Base-by-base conservation (phyloP, 1,140 invertebrate species). In the Streblospio benedicti region DNA sequence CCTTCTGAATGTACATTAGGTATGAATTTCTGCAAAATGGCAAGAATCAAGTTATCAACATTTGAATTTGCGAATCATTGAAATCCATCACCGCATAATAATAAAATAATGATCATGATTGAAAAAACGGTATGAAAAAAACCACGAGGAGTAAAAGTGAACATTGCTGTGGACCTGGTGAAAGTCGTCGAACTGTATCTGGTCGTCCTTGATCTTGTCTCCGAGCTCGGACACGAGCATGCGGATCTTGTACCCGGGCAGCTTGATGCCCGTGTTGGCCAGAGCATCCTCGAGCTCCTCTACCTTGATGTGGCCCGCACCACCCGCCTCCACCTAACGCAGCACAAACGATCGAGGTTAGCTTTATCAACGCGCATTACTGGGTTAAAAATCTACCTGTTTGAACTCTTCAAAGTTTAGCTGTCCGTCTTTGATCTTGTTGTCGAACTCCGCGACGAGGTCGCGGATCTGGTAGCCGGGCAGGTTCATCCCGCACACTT, bases 391-490 rank as follows among this genome's bases (percentile, higher is more conserved):
- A 67, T 69, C 69, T 68, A 84, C 83, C 60, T 79, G 71, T 77
- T 93, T 87, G 71, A 97, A 97, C 78, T 97, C 92, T 5, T 86
- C 82, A 70, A 89, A 86, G 59, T 86, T 83, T 30, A 95, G 71
- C 77, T 87, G 85, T 45, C 88, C 87, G 69, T 87, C 86, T 53
- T 81, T 79, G 49, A 81, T 76, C 71, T 85, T 84, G 28, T 63
- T 67, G 71, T 87, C 87, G 73, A 86, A 88, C 65, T 96, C 87
- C 64, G 91, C 87, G 63, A 95, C 87, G 83, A 97, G 87, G 69
- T 90, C 86, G 1, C 93, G 85, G 9, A 95, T 88, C 80, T 90
- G 84, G 83, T 91, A 97, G 53, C 89, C 89, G 32, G 93, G 90
- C 65, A 97, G 83, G 81, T 96, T 96, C 74, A 95, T 89, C 20